Evolutionary conservation across 1,140 invertebrate genomes (phyloP).

Genomic region (Heliconius hewitsoni): DNA sequence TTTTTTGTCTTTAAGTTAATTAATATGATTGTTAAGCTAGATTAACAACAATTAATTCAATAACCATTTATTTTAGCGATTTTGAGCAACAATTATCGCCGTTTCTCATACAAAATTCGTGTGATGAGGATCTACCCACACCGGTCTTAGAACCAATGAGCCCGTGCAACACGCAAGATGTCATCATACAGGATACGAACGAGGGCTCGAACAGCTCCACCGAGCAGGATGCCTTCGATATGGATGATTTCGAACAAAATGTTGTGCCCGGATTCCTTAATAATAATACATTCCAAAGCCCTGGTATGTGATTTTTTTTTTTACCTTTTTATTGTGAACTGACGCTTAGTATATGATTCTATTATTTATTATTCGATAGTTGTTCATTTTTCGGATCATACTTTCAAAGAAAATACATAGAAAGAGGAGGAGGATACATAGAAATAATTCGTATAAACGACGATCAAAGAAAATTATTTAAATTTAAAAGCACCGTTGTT

Average conservation of each 20-base stretch:
- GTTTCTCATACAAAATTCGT: constrained; percentile 70
- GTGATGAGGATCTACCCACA: constrained; percentile 56
- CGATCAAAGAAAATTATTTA: no score
- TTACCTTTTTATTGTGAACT: neutral
- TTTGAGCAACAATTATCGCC: constrained; percentile 77
- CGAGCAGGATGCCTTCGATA: constrained; percentile 60
- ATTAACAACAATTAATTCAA: neutral
- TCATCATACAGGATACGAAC: constrained; percentile 57
- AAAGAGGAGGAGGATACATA: no score
- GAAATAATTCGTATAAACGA: no score
- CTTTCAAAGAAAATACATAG: no score
- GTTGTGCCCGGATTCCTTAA: constrained; percentile 70
- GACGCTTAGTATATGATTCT: no score
- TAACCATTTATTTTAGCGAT: constrained; percentile 56
- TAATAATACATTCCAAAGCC: constrained; percentile 72
- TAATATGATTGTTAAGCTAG: neutral
- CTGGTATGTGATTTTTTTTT: constrained; percentile 49
- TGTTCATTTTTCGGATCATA: no score
- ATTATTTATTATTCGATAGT: no score
- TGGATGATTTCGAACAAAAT: constrained; percentile 68
- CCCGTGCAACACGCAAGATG: constrained; percentile 53
- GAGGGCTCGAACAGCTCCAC: constrained; percentile 59
- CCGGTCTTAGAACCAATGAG: constrained; percentile 41
- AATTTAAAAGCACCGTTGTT: no score
- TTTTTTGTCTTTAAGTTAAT: no score